Conservation (phyloP, 2,888 invertebrate genomes). For the Rhingia campestris region DNA sequence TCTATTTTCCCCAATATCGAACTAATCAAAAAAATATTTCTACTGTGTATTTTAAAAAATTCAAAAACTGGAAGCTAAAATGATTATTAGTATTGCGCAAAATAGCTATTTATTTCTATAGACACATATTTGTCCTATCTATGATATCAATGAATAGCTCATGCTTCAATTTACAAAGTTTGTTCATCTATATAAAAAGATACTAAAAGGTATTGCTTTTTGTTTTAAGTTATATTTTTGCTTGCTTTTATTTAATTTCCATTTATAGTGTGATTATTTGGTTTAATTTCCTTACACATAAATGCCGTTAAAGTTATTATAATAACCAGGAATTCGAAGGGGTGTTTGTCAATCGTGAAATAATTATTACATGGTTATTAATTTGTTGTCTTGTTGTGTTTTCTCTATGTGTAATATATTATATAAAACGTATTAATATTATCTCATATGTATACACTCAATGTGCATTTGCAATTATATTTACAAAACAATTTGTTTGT, state of each 20-base stretch:
- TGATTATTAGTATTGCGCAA: too few species aligned
- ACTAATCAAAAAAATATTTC: too few species aligned
- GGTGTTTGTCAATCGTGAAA: conserved; percentile 27
- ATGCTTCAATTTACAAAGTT: conserved; percentile 3
- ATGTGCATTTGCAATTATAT: conserved; percentile 31
- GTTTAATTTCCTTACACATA: conserved; percentile 18
- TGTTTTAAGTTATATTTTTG: conserved; percentile 1
- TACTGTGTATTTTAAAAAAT: too few species aligned
- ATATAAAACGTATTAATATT: conserved; percentile 48
- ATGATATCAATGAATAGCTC: conserved; percentile 14
- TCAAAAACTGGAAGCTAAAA: too few species aligned
- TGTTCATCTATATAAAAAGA: conserved; percentile 28
- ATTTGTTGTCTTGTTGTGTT: neutral
- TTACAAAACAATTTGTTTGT: conserved; percentile 38
- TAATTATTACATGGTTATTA: conserved; percentile 23
- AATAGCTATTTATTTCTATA: neutral
- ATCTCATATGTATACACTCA: conserved; percentile 26
- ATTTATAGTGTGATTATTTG: conserved; percentile 42
- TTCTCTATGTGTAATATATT: conserved; percentile 39
- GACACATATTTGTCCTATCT: neutral
- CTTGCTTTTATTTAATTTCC: conserved; percentile 2
- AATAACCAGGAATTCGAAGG: conserved; percentile 52
- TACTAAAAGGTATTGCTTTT: conserved; percentile 54
- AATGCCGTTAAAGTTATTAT: conserved; percentile 25
- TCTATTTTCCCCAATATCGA: too few species aligned